phyloP scores from a whole-genome alignment of 2,888 invertebrate genomes.

The Rhaphigaster nebulosa region DNA sequence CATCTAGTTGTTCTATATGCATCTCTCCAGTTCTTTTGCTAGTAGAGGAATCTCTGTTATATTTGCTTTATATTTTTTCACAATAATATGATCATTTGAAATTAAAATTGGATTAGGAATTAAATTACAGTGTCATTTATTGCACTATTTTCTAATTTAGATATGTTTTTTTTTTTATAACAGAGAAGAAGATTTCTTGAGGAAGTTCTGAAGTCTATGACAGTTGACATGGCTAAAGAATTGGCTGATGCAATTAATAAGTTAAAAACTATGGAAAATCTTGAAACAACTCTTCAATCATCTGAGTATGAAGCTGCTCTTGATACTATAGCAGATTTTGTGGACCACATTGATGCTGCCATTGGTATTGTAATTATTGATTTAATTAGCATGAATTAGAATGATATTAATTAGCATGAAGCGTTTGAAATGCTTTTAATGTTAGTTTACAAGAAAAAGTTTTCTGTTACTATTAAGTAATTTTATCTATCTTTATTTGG shows the following conservation, averaged over 20 bases:
- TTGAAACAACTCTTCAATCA: conserved; percentile 71
- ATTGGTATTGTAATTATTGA: conserved; percentile 73
- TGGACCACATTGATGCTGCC: conserved; percentile 84
- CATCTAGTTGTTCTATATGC: too few species aligned
- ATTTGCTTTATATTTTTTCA: too few species aligned
- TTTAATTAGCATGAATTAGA: background rate
- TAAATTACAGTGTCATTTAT: background rate
- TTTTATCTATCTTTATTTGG: too few species aligned
- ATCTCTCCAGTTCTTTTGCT: too few species aligned
- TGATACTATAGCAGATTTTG: conserved; percentile 77
- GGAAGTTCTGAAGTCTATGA: conserved; percentile 76
- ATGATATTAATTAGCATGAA: background rate
- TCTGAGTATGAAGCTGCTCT: conserved; percentile 76
- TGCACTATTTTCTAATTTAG: background rate
- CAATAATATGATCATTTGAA: too few species aligned
- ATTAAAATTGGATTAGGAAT: background rate
- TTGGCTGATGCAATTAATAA: conserved; percentile 75
- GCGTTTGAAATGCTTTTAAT: background rate
- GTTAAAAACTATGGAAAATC: conserved; percentile 70
- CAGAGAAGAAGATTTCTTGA: conserved; percentile 81
- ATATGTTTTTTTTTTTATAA: conserved; percentile 56
- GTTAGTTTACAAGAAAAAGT: background rate
- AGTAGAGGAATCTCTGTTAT: too few species aligned
- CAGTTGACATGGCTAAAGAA: conserved; percentile 78
- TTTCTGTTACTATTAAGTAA: too few species aligned